These are phyloP conservation scores for Eptesicus fuscus DNA, from an alignment of 2,113 vertebrate species.

Conservation along the genomic window DNA sequence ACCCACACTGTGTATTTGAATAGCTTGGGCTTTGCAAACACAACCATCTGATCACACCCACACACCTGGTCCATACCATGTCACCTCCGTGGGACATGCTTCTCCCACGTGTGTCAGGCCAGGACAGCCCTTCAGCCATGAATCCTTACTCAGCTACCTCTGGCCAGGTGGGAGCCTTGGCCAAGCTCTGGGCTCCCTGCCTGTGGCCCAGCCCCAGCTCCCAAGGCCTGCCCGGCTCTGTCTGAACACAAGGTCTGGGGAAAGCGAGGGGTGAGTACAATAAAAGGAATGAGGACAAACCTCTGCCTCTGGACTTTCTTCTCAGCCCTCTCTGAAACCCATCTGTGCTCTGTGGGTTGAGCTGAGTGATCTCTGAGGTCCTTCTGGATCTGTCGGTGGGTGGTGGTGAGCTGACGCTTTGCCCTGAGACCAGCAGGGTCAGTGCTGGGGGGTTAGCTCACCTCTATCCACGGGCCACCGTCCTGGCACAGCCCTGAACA, in stretches of 20 bases:
- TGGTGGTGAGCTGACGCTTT: not conserved
- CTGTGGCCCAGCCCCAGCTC: not conserved
- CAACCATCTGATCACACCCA: conserved; percentile 25
- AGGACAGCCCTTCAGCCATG: not conserved
- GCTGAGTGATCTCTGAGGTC: not conserved
- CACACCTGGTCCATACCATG: not conserved
- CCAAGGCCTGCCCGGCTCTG: not conserved
- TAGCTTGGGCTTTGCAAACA: conserved; percentile 7
- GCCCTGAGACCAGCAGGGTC: not conserved
- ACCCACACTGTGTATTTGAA: not conserved
- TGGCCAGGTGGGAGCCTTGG: not conserved
- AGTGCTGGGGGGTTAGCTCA: not conserved
- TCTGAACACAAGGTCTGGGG: not conserved
- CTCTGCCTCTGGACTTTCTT: conserved; percentile 16
- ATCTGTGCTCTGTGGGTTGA: not conserved
- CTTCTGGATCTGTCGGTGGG: not conserved
- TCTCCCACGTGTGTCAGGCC: not conserved
- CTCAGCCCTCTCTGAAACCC: not conserved
- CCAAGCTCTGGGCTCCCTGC: not conserved
- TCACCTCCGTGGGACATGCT: not conserved
- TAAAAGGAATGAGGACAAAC: conserved; percentile 38
- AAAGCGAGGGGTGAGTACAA: not conserved
- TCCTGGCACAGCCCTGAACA: not conserved
- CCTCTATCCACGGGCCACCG: not conserved
- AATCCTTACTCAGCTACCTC: conserved; percentile 58